Base-by-base conservation (phyloP, 2,113 vertebrate genomes). In the Chinchilla lanigera region DNA sequence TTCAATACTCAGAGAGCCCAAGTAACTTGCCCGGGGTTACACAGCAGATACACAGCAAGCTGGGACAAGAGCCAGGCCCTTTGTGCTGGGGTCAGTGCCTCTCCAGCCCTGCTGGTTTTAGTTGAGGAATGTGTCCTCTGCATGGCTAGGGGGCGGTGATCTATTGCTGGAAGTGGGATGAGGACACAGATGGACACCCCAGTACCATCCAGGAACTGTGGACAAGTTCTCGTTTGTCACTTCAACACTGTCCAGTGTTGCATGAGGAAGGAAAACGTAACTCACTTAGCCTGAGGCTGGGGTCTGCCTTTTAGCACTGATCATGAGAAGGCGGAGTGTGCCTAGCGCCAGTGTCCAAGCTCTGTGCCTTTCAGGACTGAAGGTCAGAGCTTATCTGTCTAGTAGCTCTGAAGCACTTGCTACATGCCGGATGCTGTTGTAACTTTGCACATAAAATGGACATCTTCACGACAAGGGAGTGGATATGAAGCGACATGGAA, bases 381-480 rank as follows among this genome's bases (percentile, higher is more conserved):
- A 52, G 26, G 1, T 6, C 6, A 30, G 58, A 47, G 17, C 50
- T 44, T 6, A 0, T 2, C 2, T 28, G 0, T 4, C 38, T 8
- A 0, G 41, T 11, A 13, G 14, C 52, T n/a, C 38, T 26, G 0
- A 5, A 1, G 26, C 3, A 1, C 81, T 86, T 1, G 12, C 19
- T 12, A 7, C 1, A 26, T 26, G 4, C 69, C 1, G 5, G 73
- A 17, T 1, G 2, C 44, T 10, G 9, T 33, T 41, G 12, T 30
- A 2, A 26, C 47, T 33, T 69, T 5, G 54, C 14, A 3, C 13
- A 0, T 12, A 24, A 10, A 13, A 26, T 22, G 30, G 2, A 11
- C 6, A 20, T 54, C 63, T n/a, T 84, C 77, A 14, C 13, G 2
- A 20, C 14, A 30, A 54, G n/a, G 4, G 22, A 75, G 78, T 33